These are phyloP conservation scores for Orchesella cincta DNA, from an alignment of 1,140 invertebrate genomes.

Conservation along the genomic window DNA sequence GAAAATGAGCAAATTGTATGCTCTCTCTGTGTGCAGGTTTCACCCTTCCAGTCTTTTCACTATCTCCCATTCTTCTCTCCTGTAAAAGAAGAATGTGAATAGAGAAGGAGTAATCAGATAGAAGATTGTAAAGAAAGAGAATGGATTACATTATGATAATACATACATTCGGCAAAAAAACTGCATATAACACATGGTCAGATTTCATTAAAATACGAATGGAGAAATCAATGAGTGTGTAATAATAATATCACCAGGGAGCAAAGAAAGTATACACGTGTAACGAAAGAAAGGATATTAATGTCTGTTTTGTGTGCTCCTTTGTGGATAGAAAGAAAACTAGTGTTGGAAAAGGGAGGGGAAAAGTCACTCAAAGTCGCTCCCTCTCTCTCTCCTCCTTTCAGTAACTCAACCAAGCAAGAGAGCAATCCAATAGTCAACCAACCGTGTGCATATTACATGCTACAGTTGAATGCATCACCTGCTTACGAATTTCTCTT, in stretches of 20 bases:
- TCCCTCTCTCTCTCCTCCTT: no score
- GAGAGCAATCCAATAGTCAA: slow-evolving; percentile 3
- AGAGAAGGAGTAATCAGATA: no score
- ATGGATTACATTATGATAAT: slow-evolving; percentile 12
- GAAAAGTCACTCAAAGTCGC: no score
- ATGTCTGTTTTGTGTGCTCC: background rate
- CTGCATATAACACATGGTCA: background rate
- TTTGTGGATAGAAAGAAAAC: background rate
- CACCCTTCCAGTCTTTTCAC: no score
- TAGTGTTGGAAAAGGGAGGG: no score
- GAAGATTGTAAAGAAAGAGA: background rate
- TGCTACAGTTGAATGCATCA: slow-evolving; percentile 8
- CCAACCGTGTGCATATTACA: slow-evolving; percentile 21
- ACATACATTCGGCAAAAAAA: background rate
- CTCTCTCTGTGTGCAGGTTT: no score
- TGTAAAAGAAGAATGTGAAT: no score
- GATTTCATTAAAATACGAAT: background rate
- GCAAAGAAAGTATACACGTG: background rate
- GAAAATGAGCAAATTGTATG: no score
- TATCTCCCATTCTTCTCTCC: no score
- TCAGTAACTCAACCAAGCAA: background rate
- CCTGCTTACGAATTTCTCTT: background rate
- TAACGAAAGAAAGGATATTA: background rate
- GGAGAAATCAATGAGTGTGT: slow-evolving; percentile 7
- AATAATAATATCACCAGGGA: background rate